Conservation (phyloP, 1,140 invertebrate genomes). For the Bombus impatiens region DNA sequence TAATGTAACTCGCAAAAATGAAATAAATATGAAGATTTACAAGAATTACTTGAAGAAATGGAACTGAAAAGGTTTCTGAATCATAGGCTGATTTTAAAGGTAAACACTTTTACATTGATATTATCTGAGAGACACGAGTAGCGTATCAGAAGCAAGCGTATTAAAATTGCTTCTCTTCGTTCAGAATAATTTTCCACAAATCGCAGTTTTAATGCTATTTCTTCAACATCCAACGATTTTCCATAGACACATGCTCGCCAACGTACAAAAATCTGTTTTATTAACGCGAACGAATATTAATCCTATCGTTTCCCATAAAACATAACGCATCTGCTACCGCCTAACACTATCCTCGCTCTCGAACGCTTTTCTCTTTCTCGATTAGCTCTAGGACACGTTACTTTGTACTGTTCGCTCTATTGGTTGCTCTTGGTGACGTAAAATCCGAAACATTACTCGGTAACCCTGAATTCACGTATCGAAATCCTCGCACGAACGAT, state of each 20-base stretch:
- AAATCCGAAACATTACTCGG: conserved; percentile 53
- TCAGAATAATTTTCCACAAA: background rate
- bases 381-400: conserved; percentile 69
- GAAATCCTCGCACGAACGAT: background rate
- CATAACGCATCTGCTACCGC: conserved; percentile 11
- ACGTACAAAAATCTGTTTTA: conserved; percentile 42
- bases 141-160: background rate
- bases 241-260: background rate
- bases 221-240: background rate
- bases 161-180: background rate
- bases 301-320: conserved; percentile 17
- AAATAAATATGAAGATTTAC: background rate
- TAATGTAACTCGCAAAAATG: background rate
- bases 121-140: background rate
- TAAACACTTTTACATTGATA: background rate
- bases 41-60: background rate
- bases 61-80: background rate
- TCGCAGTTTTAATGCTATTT: background rate
- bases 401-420: conserved; percentile 78
- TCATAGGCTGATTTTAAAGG: background rate
- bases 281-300: conserved; percentile 27
- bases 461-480: conserved; percentile 3
- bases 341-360: conserved; percentile 26
- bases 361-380: conserved; percentile 24
- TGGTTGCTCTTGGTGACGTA: conserved; percentile 65